These are phyloP conservation scores for Chloropsis hardwickii DNA, from an alignment of 2,113 vertebrate genomes.

Conservation along the genomic window DNA sequence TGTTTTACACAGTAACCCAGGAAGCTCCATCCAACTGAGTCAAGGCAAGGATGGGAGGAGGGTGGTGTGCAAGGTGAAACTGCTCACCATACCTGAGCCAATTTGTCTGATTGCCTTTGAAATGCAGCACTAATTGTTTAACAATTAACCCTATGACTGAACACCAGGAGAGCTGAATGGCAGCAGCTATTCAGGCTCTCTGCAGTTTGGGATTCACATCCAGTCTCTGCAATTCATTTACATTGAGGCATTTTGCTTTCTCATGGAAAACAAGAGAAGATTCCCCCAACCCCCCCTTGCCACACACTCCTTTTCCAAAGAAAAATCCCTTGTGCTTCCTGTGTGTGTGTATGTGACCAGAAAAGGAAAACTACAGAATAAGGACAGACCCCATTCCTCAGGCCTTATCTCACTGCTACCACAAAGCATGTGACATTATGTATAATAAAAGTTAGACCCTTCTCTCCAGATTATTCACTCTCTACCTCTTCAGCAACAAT, in stretches of 20 bases:
- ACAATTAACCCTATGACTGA: constrained; percentile 67
- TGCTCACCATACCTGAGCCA: constrained; percentile 58
- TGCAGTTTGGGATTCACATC: neutral
- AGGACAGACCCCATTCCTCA: neutral
- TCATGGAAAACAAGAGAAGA: neutral
- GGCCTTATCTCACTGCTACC: neutral
- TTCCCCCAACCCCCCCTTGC: neutral
- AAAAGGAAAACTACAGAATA: neutral
- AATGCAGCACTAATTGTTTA: constrained; percentile 60
- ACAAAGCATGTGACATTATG: neutral
- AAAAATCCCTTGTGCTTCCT: neutral
- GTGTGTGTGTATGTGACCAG: neutral
- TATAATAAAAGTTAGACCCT: neutral
- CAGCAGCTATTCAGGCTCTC: constrained; percentile 34
- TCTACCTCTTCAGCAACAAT: neutral
- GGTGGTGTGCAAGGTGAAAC: constrained; percentile 17
- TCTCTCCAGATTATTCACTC: neutral
- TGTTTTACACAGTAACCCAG: constrained; percentile 51
- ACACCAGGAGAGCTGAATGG: constrained; percentile 47
- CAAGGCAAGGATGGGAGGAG: constrained; percentile 17
- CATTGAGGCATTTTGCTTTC: neutral
- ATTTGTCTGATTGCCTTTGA: constrained; percentile 59
- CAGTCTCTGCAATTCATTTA: neutral
- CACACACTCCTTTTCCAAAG: neutral
- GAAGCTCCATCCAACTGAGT: constrained; percentile 31